These are phyloP conservation scores for Aphidius gifuensis DNA, from an alignment of 1,140 invertebrate genomes.

Conservation along the genomic window DNA sequence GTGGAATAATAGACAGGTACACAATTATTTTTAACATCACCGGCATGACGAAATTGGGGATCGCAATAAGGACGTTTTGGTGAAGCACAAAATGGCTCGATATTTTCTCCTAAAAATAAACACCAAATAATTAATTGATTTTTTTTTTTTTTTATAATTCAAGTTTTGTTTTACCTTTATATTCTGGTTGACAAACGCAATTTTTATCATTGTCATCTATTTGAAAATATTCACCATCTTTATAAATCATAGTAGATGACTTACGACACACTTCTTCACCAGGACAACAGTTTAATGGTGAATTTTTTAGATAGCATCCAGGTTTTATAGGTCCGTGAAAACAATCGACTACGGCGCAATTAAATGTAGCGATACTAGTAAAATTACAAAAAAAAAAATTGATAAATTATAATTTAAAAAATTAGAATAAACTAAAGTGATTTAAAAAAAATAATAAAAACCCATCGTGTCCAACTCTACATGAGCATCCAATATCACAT, in stretches of 20 bases:
- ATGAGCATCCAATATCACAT: constrained; percentile 22
- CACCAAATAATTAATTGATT: neutral
- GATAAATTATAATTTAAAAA: neutral
- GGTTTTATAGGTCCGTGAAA: accelerated
- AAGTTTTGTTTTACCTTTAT: constrained; percentile 27
- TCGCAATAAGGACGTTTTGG: constrained; percentile 22
- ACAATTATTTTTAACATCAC: constrained; percentile 30
- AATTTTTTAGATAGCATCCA: constrained; percentile 27
- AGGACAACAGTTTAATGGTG: constrained; percentile 26
- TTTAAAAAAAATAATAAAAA: constrained; percentile 3
- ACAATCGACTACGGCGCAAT: constrained; percentile 35
- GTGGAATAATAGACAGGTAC: constrained; percentile 30
- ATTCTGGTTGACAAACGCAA: constrained; percentile 33
- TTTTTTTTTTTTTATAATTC: neutral
- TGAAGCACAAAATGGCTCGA: constrained; percentile 36
- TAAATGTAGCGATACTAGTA: constrained; percentile 21
- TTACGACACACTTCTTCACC: constrained; percentile 33
- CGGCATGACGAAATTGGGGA: constrained; percentile 19
- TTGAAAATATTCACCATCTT: constrained; percentile 33
- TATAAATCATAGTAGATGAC: constrained; percentile 24
- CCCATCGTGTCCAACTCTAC: neutral
- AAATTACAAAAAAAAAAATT: neutral
- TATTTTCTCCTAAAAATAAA: constrained; percentile 34
- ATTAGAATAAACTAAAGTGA: neutral
- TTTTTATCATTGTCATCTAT: constrained; percentile 11